A percentile compares a stretch with the other conserved stretches of the same genome.
Evolutionary conservation across 2,888 invertebrate species (phyloP).

Genomic region (Agonopterix alstromeriana): DNA sequence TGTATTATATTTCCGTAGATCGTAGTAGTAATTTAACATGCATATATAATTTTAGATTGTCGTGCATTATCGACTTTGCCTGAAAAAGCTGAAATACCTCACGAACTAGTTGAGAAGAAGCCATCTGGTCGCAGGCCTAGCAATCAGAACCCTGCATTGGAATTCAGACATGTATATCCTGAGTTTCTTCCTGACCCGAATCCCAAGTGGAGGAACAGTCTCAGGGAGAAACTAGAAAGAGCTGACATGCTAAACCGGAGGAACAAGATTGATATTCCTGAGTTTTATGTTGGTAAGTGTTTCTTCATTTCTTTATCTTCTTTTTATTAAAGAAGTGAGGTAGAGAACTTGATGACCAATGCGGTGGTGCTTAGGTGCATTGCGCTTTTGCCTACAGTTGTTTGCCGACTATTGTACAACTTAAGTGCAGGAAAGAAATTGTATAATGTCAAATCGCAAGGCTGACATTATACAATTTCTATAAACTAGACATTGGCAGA

Average conservation of each 20-base stretch:
- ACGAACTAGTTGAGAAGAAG: conserved; percentile 18
- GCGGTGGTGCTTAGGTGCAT: no score
- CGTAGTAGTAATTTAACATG: neutral
- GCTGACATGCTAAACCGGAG: conserved; percentile 94
- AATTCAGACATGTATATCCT: conserved; percentile 86
- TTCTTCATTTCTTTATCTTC: no score
- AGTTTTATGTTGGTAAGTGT: conserved; percentile 95
- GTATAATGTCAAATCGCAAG: no score
- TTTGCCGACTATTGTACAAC: no score
- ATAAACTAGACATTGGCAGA: no score
- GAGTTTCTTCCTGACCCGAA: conserved; percentile 95
- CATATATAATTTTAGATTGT: conserved; percentile 29
- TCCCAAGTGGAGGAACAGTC: conserved; percentile 83
- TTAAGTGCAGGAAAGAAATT: no score
- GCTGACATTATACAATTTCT: no score
- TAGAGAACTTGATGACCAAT: no score
- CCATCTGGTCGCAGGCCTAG: conserved; percentile 24
- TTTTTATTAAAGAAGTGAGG: no score
- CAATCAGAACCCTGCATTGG: conserved; percentile 49
- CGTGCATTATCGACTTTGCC: conserved; percentile 46
- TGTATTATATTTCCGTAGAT: no score
- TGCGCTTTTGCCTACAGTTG: no score
- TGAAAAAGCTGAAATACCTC: conserved; percentile 30
- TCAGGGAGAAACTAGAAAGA: conserved; percentile 93
- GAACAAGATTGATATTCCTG: conserved; percentile 90